Evolutionary conservation across 1,140 invertebrate genomes (phyloP).

Genomic region (Cotesia typhae): DNA sequence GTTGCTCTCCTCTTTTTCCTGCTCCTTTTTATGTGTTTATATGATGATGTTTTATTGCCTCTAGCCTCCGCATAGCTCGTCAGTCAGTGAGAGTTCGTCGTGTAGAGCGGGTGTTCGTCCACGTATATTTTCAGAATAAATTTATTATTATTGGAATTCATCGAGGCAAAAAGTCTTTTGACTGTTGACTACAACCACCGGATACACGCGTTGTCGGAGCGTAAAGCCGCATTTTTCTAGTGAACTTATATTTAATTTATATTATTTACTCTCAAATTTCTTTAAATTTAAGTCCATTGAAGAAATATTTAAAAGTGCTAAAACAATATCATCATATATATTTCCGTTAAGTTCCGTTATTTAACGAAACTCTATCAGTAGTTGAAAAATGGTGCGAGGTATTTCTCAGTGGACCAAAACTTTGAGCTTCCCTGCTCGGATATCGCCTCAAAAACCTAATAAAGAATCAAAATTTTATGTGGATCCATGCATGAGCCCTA

Average conservation of each 20-base stretch:
- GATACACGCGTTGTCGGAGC: slow-evolving; percentile 36
- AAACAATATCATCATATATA: background rate
- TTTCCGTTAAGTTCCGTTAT: slow-evolving; percentile 11
- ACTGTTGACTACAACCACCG: slow-evolving; percentile 18
- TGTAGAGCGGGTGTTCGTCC: too few species aligned
- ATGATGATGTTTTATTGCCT: too few species aligned
- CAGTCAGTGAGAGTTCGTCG: too few species aligned
- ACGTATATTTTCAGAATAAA: too few species aligned
- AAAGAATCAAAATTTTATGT: slow-evolving; percentile 69
- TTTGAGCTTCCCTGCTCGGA: slow-evolving; percentile 82
- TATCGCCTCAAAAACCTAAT: slow-evolving; percentile 78
- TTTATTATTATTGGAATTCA: too few species aligned
- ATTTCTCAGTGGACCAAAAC: slow-evolving; percentile 88
- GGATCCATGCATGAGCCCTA: slow-evolving; percentile 62
- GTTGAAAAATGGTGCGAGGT: slow-evolving; percentile 78
- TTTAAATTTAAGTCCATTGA: slow-evolving; percentile 5
- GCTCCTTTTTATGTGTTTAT: too few species aligned
- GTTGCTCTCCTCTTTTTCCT: too few species aligned
- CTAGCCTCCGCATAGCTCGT: too few species aligned
- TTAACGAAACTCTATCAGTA: background rate
- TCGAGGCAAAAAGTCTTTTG: background rate
- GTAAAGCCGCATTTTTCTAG: slow-evolving; percentile 30
- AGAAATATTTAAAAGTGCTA: slow-evolving; percentile 4
- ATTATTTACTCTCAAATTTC: background rate
- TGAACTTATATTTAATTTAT: slow-evolving; percentile 8